Conservation (phyloP, 1,140 invertebrate genomes). For the Laupala kohalensis region DNA sequence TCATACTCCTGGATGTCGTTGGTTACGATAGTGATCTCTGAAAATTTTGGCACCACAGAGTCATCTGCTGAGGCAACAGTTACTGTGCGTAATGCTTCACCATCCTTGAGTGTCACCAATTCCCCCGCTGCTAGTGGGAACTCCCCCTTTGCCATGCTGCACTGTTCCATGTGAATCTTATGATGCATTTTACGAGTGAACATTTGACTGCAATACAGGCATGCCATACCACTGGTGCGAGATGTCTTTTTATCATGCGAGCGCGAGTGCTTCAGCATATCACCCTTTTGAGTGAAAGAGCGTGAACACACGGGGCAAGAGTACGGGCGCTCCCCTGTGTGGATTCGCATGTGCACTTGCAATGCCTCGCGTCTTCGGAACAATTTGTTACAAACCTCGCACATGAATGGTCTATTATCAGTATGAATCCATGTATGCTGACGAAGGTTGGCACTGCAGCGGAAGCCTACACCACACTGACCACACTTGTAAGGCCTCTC, state of each 20-base stretch:
- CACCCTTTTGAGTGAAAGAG: constrained; percentile 3
- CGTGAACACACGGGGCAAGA: constrained; percentile 26
- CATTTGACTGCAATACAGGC: not conserved
- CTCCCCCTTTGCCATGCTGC: not conserved
- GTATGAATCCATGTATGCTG: constrained; percentile 19
- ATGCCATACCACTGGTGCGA: not conserved
- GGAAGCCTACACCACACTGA: constrained; percentile 1
- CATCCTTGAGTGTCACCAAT: not conserved
- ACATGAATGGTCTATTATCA: constrained; percentile 29
- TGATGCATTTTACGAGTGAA: not conserved
- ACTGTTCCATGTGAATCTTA: not conserved
- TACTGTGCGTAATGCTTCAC: not conserved
- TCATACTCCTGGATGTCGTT: not conserved
- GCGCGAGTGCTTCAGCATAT: not conserved
- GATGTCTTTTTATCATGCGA: not conserved
- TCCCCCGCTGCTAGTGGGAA: not conserved
- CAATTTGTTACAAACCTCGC: constrained; percentile 24
- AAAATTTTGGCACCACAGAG: not conserved
- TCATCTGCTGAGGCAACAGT: not conserved
- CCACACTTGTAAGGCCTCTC: constrained; percentile 5
- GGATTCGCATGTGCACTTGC: constrained; percentile 12
- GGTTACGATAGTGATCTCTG: not conserved
- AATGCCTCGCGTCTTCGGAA: constrained; percentile 6
- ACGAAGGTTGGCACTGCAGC: constrained; percentile 28
- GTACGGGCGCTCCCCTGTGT: constrained; percentile 28